phyloP scores from a whole-genome alignment of 2,113 vertebrate genomes.

The Syngnathus typhle region DNA sequence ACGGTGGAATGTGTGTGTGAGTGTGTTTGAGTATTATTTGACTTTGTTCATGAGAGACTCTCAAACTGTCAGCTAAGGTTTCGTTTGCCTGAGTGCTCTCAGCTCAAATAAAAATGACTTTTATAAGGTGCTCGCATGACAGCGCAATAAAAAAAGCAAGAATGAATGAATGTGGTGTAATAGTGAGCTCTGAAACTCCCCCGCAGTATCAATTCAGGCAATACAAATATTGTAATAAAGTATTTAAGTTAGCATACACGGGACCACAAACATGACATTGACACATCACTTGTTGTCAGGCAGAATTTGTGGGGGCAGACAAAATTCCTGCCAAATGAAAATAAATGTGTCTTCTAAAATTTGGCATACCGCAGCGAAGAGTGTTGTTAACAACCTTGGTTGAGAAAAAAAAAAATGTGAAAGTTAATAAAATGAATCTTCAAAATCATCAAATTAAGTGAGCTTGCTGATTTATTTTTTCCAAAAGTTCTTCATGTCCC shows the following conservation, averaged over 20 bases:
- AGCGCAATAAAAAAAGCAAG: conserved; percentile 26
- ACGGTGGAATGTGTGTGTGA: background rate
- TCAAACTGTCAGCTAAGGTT: conserved; percentile 8
- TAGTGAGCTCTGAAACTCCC: background rate
- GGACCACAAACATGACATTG: background rate
- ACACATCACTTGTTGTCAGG: background rate
- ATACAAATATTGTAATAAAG: background rate
- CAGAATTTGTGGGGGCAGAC: background rate
- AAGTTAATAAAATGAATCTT: too few relatives aligned
- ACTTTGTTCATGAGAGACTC: conserved; percentile 19
- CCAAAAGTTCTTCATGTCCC: background rate
- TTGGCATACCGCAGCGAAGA: too few relatives aligned
- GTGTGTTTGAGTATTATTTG: background rate
- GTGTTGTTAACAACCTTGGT: too few relatives aligned
- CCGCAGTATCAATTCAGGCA: background rate
- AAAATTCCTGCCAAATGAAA: too few relatives aligned
- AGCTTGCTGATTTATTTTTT: background rate
- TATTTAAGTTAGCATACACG: background rate
- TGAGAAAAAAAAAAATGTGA: too few relatives aligned
- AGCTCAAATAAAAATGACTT: conserved; percentile 30
- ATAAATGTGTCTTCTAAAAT: too few relatives aligned
- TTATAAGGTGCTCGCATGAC: conserved; percentile 35
- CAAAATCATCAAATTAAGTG: too few relatives aligned
- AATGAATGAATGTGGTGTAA: conserved; percentile 14
- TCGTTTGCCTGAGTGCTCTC: conserved; percentile 31